Evolutionary conservation across 2,888 invertebrate species (phyloP).

Genomic region (Tromatobia lineatoria): DNA sequence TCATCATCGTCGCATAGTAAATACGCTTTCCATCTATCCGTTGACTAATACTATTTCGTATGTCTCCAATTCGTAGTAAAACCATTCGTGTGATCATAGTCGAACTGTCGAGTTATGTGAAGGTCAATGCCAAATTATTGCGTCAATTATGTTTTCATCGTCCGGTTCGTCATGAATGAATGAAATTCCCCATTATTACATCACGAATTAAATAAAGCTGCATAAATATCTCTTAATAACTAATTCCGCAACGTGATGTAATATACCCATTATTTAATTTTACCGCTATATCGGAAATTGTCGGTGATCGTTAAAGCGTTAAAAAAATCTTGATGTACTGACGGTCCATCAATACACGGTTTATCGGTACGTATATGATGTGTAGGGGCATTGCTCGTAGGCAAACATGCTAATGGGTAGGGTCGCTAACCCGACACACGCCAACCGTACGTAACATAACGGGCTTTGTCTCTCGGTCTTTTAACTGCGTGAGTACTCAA

Average conservation of each 20-base stretch:
- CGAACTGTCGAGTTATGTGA: slow-evolving; percentile 16
- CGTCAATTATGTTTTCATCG: slow-evolving; percentile 7
- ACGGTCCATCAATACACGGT: slow-evolving; percentile 46
- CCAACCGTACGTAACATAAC: slow-evolving; percentile 69
- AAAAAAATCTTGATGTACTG: slow-evolving; percentile 42
- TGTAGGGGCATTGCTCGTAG: slow-evolving; percentile 63
- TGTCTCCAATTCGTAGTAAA: slow-evolving; percentile 14
- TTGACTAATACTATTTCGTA: background rate
- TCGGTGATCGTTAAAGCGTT: slow-evolving; percentile 51
- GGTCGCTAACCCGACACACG: slow-evolving; percentile 72
- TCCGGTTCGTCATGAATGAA: slow-evolving; percentile 6
- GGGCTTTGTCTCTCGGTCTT: slow-evolving; percentile 67
- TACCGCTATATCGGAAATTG: slow-evolving; percentile 64
- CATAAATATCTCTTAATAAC: slow-evolving; percentile 38
- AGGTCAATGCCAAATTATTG: slow-evolving; percentile 32
- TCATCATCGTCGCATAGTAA: slow-evolving; percentile 51
- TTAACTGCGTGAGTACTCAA: slow-evolving; percentile 64
- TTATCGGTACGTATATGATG: slow-evolving; percentile 44
- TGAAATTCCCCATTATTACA: slow-evolving; percentile 28
- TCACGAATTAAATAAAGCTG: slow-evolving; percentile 43
- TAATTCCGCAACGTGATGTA: slow-evolving; percentile 51
- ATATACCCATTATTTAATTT: slow-evolving; percentile 51
- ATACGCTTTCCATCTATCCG: slow-evolving; percentile 1
- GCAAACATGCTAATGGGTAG: slow-evolving; percentile 71
- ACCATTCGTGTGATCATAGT: background rate